Conservation (phyloP, 2,113 vertebrate species). For the Amphiprion ocellaris region DNA sequence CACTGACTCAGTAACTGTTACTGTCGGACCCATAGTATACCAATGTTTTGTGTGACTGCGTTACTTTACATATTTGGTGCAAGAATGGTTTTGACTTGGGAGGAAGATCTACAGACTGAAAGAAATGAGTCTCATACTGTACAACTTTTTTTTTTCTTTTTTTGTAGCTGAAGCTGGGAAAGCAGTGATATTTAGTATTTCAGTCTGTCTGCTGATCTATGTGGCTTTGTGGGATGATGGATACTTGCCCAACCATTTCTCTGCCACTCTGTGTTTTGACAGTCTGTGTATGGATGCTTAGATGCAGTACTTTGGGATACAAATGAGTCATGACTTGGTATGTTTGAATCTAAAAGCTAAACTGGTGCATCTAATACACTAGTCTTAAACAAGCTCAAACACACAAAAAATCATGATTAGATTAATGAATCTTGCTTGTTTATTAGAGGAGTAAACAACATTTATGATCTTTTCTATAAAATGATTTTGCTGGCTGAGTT, state of each 20-base stretch:
- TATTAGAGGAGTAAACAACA: not conserved
- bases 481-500: constrained; percentile 14
- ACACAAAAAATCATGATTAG: constrained; percentile 6
- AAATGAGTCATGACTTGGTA: not conserved
- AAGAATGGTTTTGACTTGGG: too few species aligned
- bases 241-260: constrained; percentile 27
- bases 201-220: constrained; percentile 16
- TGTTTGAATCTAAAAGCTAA: constrained; percentile 13
- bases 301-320: not conserved
- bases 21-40: too few species aligned
- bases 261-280: constrained; percentile 38
- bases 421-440: constrained; percentile 1
- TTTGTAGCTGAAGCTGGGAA: constrained; percentile 5
- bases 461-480: not conserved
- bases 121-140: too few species aligned
- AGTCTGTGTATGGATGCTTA: constrained; percentile 20
- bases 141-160: not conserved
- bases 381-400: not conserved
- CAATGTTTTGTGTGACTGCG: too few species aligned
- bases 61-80: too few species aligned
- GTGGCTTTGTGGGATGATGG: constrained; percentile 46
- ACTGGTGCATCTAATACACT: not conserved
- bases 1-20: too few species aligned
- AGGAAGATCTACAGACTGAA: too few species aligned
- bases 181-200: not conserved